phyloP scores from a whole-genome alignment of 2,113 vertebrate species.

The Oenanthe oenanthe region DNA sequence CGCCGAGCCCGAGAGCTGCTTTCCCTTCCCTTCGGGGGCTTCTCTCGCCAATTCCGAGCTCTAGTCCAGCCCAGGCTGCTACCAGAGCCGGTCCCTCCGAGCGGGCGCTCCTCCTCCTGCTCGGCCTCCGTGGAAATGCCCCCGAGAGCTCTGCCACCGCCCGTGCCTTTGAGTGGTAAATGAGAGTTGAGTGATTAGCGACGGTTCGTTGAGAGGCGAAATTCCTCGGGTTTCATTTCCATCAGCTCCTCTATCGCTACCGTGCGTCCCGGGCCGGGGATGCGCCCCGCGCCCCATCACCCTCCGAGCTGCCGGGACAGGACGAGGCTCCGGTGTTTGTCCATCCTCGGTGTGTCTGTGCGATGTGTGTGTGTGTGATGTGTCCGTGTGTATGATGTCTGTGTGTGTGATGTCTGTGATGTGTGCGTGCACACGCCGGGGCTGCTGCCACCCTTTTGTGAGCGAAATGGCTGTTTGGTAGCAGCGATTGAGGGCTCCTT shows the following conservation, averaged over 20 bases:
- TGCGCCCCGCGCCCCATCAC: rapidly evolving
- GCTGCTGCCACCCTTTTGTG: slow-evolving; percentile 62
- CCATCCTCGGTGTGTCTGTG: neutral
- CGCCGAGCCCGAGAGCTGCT: neutral
- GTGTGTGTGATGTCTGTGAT: no score
- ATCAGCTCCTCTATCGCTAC: neutral
- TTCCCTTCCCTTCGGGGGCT: neutral
- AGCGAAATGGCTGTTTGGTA: slow-evolving; percentile 54
- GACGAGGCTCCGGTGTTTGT: neutral
- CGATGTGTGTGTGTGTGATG: no score
- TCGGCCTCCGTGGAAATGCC: neutral
- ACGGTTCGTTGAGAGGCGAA: neutral
- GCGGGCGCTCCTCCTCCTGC: neutral
- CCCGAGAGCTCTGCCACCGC: neutral
- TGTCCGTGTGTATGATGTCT: no score
- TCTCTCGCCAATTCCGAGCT: neutral
- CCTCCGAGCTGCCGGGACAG: rapidly evolving
- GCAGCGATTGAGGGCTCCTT: slow-evolving; percentile 52
- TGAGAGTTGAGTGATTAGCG: neutral
- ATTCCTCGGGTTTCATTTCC: neutral
- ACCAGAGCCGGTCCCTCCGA: neutral
- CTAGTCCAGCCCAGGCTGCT: neutral
- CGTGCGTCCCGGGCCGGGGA: neutral
- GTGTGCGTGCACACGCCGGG: neutral
- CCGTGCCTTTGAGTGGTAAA: slow-evolving; percentile 11